Evolutionary conservation across 2,113 vertebrate species (phyloP).

Genomic region (Equus przewalskii): DNA sequence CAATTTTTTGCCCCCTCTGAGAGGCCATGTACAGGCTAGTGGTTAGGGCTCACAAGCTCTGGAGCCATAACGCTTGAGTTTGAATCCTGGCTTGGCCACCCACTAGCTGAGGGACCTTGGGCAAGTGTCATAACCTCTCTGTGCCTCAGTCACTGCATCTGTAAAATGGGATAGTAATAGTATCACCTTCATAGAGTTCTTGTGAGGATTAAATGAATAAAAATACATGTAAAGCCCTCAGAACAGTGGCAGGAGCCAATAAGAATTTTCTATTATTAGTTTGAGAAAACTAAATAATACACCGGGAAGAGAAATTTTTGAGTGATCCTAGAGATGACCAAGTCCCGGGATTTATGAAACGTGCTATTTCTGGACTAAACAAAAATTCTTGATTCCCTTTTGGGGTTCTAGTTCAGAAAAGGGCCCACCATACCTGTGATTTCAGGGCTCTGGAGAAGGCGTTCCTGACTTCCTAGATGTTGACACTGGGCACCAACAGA

Average conservation of each 20-base stretch:
- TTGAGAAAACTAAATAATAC: slow-evolving; percentile 35
- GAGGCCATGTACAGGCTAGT: neutral
- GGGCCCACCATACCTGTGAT: neutral
- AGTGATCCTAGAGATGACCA: neutral
- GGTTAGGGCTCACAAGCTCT: neutral
- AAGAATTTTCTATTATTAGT: neutral
- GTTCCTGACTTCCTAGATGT: neutral
- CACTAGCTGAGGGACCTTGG: neutral
- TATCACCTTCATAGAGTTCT: neutral
- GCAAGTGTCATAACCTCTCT: neutral
- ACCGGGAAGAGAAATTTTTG: neutral
- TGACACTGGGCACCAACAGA: neutral
- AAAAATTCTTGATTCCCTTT: slow-evolving; percentile 24
- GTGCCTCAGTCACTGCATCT: neutral
- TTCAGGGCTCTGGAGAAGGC: neutral
- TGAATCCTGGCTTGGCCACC: neutral
- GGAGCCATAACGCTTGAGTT: neutral
- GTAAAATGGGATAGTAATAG: neutral
- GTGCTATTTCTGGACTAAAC: neutral
- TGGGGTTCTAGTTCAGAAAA: neutral
- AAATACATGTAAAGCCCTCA: neutral
- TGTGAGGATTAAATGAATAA: neutral
- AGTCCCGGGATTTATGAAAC: slow-evolving; percentile 10
- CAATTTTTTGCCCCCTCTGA: neutral
- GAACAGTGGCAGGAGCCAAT: neutral